Conservation (phyloP, 2,888 invertebrate species). For the Podotricha telesiphe region DNA sequence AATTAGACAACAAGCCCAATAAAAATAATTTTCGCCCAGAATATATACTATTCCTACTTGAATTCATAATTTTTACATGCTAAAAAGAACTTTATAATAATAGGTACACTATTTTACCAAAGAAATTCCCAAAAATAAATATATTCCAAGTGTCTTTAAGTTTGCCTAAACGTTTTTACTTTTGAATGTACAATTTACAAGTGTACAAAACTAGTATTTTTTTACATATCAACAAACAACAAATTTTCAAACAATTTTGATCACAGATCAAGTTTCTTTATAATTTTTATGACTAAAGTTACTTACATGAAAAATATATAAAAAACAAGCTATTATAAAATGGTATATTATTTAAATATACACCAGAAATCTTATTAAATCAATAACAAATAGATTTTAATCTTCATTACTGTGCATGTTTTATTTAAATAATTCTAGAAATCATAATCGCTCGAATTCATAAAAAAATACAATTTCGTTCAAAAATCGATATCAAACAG, state of each 20-base stretch:
- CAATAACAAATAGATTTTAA: background rate
- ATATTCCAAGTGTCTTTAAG: background rate
- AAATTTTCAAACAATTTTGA: slow-evolving; percentile 45
- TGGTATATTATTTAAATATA: background rate
- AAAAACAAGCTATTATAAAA: background rate
- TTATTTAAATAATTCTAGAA: background rate
- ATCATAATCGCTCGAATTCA: too few relatives aligned
- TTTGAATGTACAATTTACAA: slow-evolving; percentile 11
- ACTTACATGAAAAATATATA: background rate
- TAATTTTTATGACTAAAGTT: slow-evolving; percentile 9
- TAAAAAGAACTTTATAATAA: background rate
- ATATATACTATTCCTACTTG: too few relatives aligned
- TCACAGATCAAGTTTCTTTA: slow-evolving; percentile 54
- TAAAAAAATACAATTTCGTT: background rate
- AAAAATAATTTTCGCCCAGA: background rate
- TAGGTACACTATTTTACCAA: background rate
- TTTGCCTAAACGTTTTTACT: background rate
- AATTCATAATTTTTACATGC: background rate
- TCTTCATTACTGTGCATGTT: too few relatives aligned
- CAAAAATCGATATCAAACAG: background rate
- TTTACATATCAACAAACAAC: slow-evolving; percentile 18
- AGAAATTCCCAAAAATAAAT: background rate
- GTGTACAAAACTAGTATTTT: background rate
- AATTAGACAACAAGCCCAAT: background rate
- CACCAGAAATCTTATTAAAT: background rate